These are phyloP conservation scores for Drosophila parvula DNA, from an alignment of 1,140 invertebrate species.

Conservation along the genomic window DNA sequence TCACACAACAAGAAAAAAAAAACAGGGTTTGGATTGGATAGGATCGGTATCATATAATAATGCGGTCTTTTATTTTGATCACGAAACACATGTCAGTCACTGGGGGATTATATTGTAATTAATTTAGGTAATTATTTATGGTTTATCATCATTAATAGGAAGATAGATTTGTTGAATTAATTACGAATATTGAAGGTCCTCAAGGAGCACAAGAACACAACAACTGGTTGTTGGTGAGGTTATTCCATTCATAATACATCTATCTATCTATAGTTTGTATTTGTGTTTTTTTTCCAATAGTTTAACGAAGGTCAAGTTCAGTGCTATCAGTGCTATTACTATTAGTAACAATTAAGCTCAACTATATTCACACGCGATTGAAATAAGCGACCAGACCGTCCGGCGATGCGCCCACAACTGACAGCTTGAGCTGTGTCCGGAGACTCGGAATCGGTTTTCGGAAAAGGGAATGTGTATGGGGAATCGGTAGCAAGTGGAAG, in stretches of 20 bases:
- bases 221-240: no score
- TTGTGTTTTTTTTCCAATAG: background rate
- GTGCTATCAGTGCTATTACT: conserved; percentile 2
- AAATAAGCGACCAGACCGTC: conserved; percentile 27
- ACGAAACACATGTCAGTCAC: background rate
- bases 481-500: conserved; percentile 4
- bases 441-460: conserved; percentile 17
- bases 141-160: no score
- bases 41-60: background rate
- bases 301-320: conserved; percentile 10
- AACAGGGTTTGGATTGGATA: background rate
- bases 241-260: no score
- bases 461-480: conserved; percentile 1
- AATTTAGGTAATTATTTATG: no score
- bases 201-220: no score
- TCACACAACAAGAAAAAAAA: background rate
- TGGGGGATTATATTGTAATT: no score
- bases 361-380: conserved; percentile 29
- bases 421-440: conserved; percentile 24
- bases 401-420: conserved; percentile 46
- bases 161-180: no score
- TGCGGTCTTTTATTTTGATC: no score
- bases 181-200: no score
- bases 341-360: background rate
- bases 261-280: background rate